Evolutionary conservation across 1,140 invertebrate species (phyloP), one percentile per base, ranked within the genome.

Genomic region (Calosoma granatense): DNA sequence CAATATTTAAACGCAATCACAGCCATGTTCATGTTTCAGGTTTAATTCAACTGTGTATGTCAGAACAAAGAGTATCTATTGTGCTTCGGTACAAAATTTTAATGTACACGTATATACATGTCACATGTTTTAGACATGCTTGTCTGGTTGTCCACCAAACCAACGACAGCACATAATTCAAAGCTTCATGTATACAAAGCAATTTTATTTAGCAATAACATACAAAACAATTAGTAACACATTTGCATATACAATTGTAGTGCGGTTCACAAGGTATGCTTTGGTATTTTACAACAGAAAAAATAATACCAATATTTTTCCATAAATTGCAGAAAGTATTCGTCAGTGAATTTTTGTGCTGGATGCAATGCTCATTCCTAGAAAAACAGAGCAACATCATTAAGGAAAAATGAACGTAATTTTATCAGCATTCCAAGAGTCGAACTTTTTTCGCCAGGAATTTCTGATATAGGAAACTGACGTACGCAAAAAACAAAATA

Each of bases 351-450:
- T 36, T 36, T 36, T 36, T n/a, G 6, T 6, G 6, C 6, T 36
- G 6, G 6, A 36, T 36, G n/a, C 26, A 47, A 9, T 47, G 41
- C 41, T 47, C 17, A 17, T 17, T 11, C 41, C 3, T 47, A 17
- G 15, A 47, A 47, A 47, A 47, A 6, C 6, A 47, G 17, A 9
- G 41, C 41, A 47, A 17, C 41, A 47, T 47, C 41, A 47, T 47
- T 47, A 47, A 47, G 41, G 41, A 47, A 47, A 47, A 47, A 47
- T 47, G 41, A 47, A 17, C 41, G 41, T 47, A 47, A 47, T 47
- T 12, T 47, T 47, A 17, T 17, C 4, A 17, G 15, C 41, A 17
- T 17, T 47, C 17, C 6, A 17, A 4, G 6, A 47, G 41, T 47
- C 41, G 17, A 47, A 47, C 17, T 47, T 47, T 47, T 47, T 47